Base-by-base conservation (phyloP, 2,888 invertebrate genomes). In the Eilema sororculum region DNA sequence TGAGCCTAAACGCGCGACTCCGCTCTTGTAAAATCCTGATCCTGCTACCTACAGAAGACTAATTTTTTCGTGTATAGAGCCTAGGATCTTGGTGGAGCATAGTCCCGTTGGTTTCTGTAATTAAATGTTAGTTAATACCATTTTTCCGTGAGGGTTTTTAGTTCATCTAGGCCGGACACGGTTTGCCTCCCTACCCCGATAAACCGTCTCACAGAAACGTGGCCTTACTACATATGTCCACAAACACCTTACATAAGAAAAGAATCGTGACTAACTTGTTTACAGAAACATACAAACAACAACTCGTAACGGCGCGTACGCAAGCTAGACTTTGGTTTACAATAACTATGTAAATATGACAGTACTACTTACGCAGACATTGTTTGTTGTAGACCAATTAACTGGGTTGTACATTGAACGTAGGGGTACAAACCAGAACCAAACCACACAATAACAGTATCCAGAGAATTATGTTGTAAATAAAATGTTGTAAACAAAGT, bases 221-320 rank as follows among this genome's bases (percentile, higher is more conserved):
- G n/a, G n/a, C 9, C 16, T 41, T 37, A 41, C 41, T 37, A n/a
- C n/a, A n/a, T n/a, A 25, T 41, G 41, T 9, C 16, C 20, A 24
- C 20, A 60, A 30, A 60, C 59, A 62, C 41, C 62, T 62, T 41
- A 62, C 46, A 63, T 69, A 65, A 65, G 41, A 41, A 58, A 65
- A 65, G 41, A 41, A 58, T 24, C 41, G 62, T 62, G 62, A 62
- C 67, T 61, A 63, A 69, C 46, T 37, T 56, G 30, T 68, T 46
- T 60, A 12, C 28, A n/a, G 37, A n/a, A n/a, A 57, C 58, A 37
- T 20, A 41, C 20, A 62, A 41, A 62, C 62, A 62, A 62, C 25
- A 62, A 52, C 52, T n/a, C 62, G 41, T 62, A 25, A 62, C 62
- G 20, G 24, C 9, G 52, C 52, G 52, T 52, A 52, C 52, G 52